phyloP scores from a whole-genome alignment of 2,113 vertebrate species.

The Phrynosoma platyrhinos region DNA sequence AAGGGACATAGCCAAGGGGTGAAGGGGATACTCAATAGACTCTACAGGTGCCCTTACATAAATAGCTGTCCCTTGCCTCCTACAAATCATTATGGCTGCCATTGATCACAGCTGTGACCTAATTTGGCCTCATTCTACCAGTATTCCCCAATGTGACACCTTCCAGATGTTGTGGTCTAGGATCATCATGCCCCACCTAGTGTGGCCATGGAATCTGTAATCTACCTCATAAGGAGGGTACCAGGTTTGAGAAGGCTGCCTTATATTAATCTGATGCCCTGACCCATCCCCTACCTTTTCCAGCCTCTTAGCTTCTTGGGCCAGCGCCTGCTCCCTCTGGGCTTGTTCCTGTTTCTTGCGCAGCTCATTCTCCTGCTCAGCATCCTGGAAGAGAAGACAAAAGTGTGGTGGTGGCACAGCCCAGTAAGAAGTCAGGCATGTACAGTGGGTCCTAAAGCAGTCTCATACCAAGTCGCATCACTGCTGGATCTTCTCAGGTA shows the following conservation, averaged over 20 bases:
- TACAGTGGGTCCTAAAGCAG: too few species aligned
- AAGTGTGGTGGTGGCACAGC: not conserved
- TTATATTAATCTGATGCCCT: not conserved
- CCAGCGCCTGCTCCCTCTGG: slow-evolving; percentile 92
- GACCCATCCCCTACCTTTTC: slow-evolving; percentile 86
- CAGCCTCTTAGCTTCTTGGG: slow-evolving; percentile 94
- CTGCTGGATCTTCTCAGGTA: not conserved
- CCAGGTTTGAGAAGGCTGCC: not conserved
- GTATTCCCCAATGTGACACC: not conserved
- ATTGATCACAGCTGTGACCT: not conserved
- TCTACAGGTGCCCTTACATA: not conserved
- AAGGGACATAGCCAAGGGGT: not conserved
- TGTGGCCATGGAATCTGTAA: too few species aligned
- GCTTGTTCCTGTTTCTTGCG: slow-evolving; percentile 95
- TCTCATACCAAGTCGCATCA: not conserved
- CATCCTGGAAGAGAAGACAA: slow-evolving; percentile 80
- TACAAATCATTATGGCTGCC: not conserved
- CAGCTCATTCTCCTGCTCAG: slow-evolving; percentile 89
- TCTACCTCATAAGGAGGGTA: not conserved
- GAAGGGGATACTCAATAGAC: not conserved
- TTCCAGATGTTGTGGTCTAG: not conserved
- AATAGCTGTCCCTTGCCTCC: not conserved
- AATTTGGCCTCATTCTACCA: not conserved
- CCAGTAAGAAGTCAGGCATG: not conserved
- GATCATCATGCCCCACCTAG: not conserved